Evolutionary conservation across 2,888 invertebrate genomes (phyloP), one percentile per base, ranked within the genome.

Genomic region (Seladonia tumulorum): DNA sequence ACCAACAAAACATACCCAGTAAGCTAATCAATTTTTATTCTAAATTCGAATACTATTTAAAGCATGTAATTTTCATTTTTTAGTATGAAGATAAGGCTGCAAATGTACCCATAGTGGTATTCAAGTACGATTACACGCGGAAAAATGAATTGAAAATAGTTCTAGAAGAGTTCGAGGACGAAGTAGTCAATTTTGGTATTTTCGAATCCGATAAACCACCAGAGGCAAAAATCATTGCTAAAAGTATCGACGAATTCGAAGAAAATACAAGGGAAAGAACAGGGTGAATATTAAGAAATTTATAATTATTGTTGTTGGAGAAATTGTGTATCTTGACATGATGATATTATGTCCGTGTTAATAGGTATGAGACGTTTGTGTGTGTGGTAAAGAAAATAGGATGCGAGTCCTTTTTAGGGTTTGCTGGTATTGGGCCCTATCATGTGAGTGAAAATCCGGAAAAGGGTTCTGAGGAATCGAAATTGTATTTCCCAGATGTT

Each of bases 371-470:
- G 85, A 92, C 91, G 39, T 95, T 95, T 78, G 93, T 95, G 29
- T 93, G 93, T 45, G 93, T 93, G 29, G 93, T 95, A 0, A 94
- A 93, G 73, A 95, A 94, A 91, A 86, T 93, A 49, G 93, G 93
- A 53, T 92, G 93, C 5, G 94, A 95, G 80, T 93, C 94, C 14
- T 95, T 95, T 88, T 81, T 95, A 71, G 93, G 94, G 7, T 95
- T 95, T 66, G 95, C 95, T 47, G 95, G 95, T 2, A 95, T 95
- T 49, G 95, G 94, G 14, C 95, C 95, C 22, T 95, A 94, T 85
- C 93, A 95, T 76, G 94, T 95, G 0, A 95, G 95, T 80, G 95
- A 95, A 87, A 94, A 90, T 90, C 92, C 93, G 0, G 95, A 95
- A 74, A 93, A 91, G 35, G 95, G 94, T 68, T 86, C 91, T 10